A percentile compares a stretch with the other conserved stretches of the same genome.
These are phyloP conservation scores for Brachionus koreanus DNA, from an alignment of 1,140 invertebrate species.

Conservation along the genomic window DNA sequence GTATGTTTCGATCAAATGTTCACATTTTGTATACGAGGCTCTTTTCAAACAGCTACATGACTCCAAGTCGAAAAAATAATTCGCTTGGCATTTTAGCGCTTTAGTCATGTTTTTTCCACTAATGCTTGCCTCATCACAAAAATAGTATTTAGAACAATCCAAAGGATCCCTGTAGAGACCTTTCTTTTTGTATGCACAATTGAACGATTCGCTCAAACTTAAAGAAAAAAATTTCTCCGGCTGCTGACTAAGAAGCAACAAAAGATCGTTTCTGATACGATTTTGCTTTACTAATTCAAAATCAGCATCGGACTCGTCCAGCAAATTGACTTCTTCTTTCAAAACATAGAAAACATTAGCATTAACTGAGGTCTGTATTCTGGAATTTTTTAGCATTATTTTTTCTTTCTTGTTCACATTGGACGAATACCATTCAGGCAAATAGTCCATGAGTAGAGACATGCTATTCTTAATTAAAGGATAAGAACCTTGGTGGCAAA, in stretches of 20 bases:
- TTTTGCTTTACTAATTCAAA: constrained; percentile 36
- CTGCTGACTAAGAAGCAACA: constrained; percentile 5
- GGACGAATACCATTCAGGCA: constrained; percentile 32
- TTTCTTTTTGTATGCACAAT: constrained; percentile 3
- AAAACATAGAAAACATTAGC: constrained; percentile 25
- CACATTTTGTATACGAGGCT: neutral
- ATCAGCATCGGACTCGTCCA: constrained; percentile 8
- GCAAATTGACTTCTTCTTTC: constrained; percentile 10
- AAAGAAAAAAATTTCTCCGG: constrained; percentile 2
- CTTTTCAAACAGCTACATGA: neutral
- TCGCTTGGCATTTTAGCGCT: neutral
- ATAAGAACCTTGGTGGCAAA: constrained; percentile 75
- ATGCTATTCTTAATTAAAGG: constrained; percentile 72
- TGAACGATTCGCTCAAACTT: neutral
- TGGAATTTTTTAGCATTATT: neutral
- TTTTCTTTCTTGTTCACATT: constrained; percentile 31
- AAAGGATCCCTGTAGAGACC: constrained; percentile 36
- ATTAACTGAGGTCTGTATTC: neutral
- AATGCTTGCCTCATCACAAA: constrained; percentile 24
- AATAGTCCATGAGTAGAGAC: constrained; percentile 36
- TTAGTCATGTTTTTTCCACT: neutral
- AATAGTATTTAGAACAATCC: constrained; percentile 42
- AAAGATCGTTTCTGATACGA: constrained; percentile 17
- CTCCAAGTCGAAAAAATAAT: constrained; percentile 7
- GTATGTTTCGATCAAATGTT: constrained; percentile 19